Percentiles rank a stretch among this genome's conserved stretches.
phyloP scores from a whole-genome alignment of 2,797 vertebrate genomes.

The Typhlichthys eigenmanni region DNA sequence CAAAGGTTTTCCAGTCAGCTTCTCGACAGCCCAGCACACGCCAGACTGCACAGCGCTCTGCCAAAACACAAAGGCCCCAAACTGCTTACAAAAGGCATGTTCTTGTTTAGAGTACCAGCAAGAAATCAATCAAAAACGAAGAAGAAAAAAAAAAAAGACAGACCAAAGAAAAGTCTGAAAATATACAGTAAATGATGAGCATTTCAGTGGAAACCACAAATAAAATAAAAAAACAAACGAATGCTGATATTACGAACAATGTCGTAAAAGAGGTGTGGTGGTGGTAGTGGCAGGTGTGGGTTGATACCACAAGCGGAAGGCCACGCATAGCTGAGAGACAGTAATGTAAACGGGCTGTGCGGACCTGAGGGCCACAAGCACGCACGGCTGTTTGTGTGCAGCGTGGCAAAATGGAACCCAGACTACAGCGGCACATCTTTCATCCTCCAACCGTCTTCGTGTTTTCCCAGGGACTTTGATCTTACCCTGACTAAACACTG shows the following conservation, averaged over 20 bases:
- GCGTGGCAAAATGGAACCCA: conserved; percentile 22
- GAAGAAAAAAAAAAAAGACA: no score
- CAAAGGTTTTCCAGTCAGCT: conserved; percentile 15
- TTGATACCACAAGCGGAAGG: conserved; percentile 4
- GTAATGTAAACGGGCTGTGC: conserved; percentile 20
- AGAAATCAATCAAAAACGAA: background rate
- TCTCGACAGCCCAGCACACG: conserved; percentile 17
- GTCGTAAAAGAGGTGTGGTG: background rate
- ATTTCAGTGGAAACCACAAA: background rate
- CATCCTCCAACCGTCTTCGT: conserved; percentile 18
- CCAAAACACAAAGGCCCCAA: conserved; percentile 6
- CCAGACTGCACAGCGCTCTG: conserved; percentile 3
- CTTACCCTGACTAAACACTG: conserved; percentile 35
- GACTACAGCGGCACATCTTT: conserved; percentile 10
- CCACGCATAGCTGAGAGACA: conserved; percentile 4
- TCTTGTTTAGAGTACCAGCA: conserved; percentile 1
- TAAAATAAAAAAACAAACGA: background rate
- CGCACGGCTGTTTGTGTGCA: conserved; percentile 15
- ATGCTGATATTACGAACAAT: no score
- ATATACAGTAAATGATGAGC: no score
- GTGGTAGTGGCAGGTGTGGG: background rate
- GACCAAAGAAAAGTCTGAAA: no score
- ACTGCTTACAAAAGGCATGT: conserved; percentile 16
- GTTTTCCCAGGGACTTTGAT: conserved; percentile 36
- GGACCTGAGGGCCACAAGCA: conserved; percentile 26